Evolutionary conservation across 2,113 vertebrate genomes (phyloP).

Genomic region (Uria aalge): DNA sequence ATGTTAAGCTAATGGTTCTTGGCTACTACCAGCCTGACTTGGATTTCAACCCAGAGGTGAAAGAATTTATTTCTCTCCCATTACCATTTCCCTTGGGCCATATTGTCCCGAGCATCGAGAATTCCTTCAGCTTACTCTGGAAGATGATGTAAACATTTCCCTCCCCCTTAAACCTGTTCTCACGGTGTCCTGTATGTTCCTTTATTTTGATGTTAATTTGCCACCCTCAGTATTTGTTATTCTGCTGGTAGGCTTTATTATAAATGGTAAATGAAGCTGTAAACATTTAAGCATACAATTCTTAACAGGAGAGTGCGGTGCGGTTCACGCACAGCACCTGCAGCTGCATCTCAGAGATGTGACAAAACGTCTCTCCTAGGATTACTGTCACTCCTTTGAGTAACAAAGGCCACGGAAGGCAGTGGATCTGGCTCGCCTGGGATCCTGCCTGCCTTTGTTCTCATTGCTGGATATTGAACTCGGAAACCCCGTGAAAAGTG

Average conservation of each 20-base stretch:
- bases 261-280: not conserved
- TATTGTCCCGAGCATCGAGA: not conserved
- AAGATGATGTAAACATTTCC: not conserved
- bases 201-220: not conserved
- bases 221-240: not conserved
- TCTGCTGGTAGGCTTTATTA: not conserved
- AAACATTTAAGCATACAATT: not conserved
- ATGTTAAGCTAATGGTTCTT: conserved; percentile 47
- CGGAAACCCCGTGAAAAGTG: not conserved
- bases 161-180: not conserved
- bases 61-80: conserved; percentile 34
- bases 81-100: conserved; percentile 19
- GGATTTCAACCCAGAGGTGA: conserved; percentile 52
- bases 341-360: not conserved
- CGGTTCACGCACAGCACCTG: not conserved
- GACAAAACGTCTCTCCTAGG: not conserved
- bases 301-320: not conserved
- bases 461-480: not conserved
- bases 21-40: conserved; percentile 47
- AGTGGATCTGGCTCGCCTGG: not conserved
- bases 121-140: not conserved
- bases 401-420: not conserved
- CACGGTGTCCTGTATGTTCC: not conserved
- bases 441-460: not conserved
- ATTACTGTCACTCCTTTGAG: not conserved